Evolutionary conservation across 2,113 vertebrate species (phyloP), one percentile per base, ranked within the genome.

Genomic region (Nematolebias whitei): DNA sequence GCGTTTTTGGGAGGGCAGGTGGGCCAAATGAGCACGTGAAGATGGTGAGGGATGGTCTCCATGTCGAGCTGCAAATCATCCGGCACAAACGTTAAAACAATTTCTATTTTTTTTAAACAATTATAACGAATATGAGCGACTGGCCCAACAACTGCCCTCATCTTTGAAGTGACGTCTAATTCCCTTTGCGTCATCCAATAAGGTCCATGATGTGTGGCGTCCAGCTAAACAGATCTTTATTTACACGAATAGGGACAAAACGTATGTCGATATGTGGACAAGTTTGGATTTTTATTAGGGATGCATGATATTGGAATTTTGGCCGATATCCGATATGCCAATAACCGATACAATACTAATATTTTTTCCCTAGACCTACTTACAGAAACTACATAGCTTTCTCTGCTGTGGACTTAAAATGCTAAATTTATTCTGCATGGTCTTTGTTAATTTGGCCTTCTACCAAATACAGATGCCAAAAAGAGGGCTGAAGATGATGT

Each of bases 171-270:
- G 43, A 58, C 26, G 53, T 76, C 20, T 48, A 71, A 80, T 56
- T 85, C 69, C 80, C 76, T 73, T 83, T 63, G 43, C 60, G 44
- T 74, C 63, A 44, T 78, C 69, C 74, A 44, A 2, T 57, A 16
- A 14, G 32, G 45, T 71, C 48, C 47, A 45, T 4, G 6, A 50
- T 22, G 38, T 65, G 15, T 62, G 15, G 12, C 23, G 50, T 51
- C 58, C 40, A 19, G 48, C 39, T 5, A 49, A 44, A 45, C 19
- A 35, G 38, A 32, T 38, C 47, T 70, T n/a, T 75, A 78, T 88
- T 76, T 82, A 83, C 80, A 83, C 10, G 10, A 71, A 14, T 15
- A 18, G 22, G 41, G 32, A 29, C 15, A 56, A 69, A 62, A 59
- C 15, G 10, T 16, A 48, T 35, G 47, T 13, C 5, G 1, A 57